Conservation (phyloP, 2,888 invertebrate species). For the Tinea trinotella region DNA sequence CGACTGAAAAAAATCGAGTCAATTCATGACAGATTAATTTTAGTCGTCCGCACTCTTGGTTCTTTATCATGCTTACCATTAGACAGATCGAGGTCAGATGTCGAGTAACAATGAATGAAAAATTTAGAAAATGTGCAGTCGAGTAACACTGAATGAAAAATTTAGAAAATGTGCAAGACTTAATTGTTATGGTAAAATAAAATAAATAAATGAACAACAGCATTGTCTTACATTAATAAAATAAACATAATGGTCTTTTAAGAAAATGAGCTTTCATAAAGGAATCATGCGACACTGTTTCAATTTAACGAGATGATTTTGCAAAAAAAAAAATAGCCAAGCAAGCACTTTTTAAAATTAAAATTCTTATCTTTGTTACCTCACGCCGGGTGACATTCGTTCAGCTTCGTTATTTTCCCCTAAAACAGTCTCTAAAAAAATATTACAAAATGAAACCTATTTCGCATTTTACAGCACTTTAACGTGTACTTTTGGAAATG, state of each 20-base stretch:
- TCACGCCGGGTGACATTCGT: slow-evolving; percentile 18
- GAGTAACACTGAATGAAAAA: too few species aligned
- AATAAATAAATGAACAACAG: background rate
- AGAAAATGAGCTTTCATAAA: slow-evolving; percentile 21
- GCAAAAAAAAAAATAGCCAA: slow-evolving; percentile 25
- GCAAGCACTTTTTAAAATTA: slow-evolving; percentile 38
- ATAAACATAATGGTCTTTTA: slow-evolving; percentile 22
- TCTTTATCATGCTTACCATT: too few species aligned
- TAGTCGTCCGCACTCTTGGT: too few species aligned
- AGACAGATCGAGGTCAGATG: too few species aligned
- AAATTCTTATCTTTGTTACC: slow-evolving; percentile 23
- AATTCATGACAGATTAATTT: too few species aligned
- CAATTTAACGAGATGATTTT: slow-evolving; percentile 29
- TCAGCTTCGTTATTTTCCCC: slow-evolving; percentile 19
- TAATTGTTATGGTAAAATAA: background rate
- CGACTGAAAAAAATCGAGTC: too few species aligned
- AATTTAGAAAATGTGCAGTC: too few species aligned
- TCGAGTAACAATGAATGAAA: too few species aligned
- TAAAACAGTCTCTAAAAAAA: slow-evolving; percentile 11
- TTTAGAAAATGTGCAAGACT: too few species aligned
- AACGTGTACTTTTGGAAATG: background rate
- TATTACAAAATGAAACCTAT: slow-evolving; percentile 15
- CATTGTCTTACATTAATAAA: slow-evolving; percentile 10
- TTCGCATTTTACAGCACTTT: background rate
- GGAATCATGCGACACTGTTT: slow-evolving; percentile 23